Evolutionary conservation across 2,888 invertebrate species (phyloP).

Genomic region (Blera fallax): DNA sequence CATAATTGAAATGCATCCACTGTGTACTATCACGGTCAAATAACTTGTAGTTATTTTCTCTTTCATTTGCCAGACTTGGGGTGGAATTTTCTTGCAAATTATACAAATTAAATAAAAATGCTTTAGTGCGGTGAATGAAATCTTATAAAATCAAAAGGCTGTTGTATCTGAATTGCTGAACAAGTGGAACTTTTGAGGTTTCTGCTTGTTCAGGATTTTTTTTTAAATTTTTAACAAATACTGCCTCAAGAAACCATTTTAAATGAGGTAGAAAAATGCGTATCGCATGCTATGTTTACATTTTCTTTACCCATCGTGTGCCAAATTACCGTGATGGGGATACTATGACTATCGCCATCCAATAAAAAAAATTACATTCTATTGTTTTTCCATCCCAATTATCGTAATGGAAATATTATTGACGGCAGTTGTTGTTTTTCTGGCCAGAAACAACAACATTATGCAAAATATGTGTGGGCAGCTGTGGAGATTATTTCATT

Average conservation of each 20-base stretch:
- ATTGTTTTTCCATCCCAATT: background rate
- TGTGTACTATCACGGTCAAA: conserved; percentile 3
- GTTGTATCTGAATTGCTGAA: background rate
- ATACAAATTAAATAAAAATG: conserved; percentile 10
- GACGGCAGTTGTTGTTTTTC: too few relatives aligned
- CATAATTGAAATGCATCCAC: conserved; percentile 48
- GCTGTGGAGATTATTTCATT: too few relatives aligned
- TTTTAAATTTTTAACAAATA: background rate
- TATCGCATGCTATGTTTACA: too few relatives aligned
- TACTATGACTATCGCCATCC: too few relatives aligned
- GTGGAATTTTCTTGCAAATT: conserved; percentile 4
- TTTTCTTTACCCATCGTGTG: too few relatives aligned
- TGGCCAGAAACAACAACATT: too few relatives aligned
- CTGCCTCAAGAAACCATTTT: too few relatives aligned
- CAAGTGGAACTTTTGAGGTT: background rate
- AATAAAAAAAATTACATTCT: too few relatives aligned
- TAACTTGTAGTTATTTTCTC: conserved; percentile 10
- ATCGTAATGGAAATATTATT: background rate
- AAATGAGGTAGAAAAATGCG: too few relatives aligned
- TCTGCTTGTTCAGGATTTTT: background rate
- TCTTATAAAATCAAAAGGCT: background rate
- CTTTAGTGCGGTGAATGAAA: background rate
- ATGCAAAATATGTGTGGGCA: too few relatives aligned
- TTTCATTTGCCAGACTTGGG: conserved; percentile 1
- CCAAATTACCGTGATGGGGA: background rate